Base-by-base conservation (phyloP, 2,113 vertebrate species). In the Crocuta crocuta region DNA sequence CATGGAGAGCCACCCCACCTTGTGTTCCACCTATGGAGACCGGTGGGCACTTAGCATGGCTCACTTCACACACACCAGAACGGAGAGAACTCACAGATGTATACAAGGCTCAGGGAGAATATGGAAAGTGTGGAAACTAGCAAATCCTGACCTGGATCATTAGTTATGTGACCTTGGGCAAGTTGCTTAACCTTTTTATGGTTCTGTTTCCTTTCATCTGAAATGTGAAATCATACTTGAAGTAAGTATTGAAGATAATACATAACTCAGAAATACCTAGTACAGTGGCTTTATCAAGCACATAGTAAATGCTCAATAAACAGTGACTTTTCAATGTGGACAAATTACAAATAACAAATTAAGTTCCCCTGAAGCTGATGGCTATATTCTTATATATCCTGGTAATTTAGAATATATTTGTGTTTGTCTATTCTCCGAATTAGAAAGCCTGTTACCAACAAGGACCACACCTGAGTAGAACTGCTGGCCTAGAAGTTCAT, bases 131-230 rank as follows among this genome's bases (percentile, higher is more conserved):
- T 43, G n/a, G 31, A 4, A 65, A 61, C 28, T 10, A 45, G 53
- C 1, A 35, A 48, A 66, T 45, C 10, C 24, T 17, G 19, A 92
- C 23, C 15, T 9, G 2, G 1, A 35, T 91, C 33, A 1, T 53
- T 66, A 45, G 4, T 66, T 81, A 12, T 0, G n/a, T 21, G 19
- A 9, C n/a, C 12, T 78, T 5, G 12, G 71, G 11, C 7, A 71
- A 84, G 43, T 50, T 23, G 10, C 31, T 93, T 81, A 70, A 48
- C 58, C n/a, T 86, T 70, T 81, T 28, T 48, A 28, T 73, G 45
- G 23, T 79, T 70, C 21, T 24, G 43, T 45, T 78, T 94, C 35
- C 39, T 50, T 91, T 78, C 31, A 81, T 74, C 81, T 95, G 78
- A 83, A 76, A 61, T 43, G 61, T 8, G 28, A 93, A 80, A 21